phyloP scores from a whole-genome alignment of 2,888 invertebrate species.

The Trachelus tabidus region DNA sequence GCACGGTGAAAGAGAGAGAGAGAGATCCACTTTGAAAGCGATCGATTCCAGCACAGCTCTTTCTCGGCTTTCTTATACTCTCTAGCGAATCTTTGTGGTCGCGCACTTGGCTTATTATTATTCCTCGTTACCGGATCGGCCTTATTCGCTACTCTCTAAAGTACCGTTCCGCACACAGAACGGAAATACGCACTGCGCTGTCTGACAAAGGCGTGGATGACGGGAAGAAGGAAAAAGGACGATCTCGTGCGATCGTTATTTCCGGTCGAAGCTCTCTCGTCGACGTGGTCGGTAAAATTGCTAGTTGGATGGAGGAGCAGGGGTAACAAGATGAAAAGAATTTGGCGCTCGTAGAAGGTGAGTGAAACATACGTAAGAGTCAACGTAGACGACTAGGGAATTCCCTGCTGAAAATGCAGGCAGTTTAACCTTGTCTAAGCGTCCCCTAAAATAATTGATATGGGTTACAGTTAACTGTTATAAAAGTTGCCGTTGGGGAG shows the following conservation, averaged over 20 bases:
- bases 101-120: constrained; percentile 1
- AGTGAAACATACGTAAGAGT: not conserved
- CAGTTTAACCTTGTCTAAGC: not conserved
- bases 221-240: not conserved
- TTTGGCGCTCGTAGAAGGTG: not conserved
- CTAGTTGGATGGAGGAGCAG: not conserved
- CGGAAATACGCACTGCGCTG: not conserved
- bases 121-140: constrained; percentile 6
- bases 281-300: not conserved
- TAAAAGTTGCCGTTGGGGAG: not conserved
- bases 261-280: not conserved
- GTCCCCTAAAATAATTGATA: not conserved
- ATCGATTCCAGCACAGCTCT: not conserved
- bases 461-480: not conserved
- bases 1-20: not conserved
- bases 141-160: constrained; percentile 2
- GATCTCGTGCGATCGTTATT: not conserved
- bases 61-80: not conserved
- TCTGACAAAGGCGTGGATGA: not conserved
- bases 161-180: not conserved
- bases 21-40: not conserved
- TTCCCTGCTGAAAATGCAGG: not conserved
- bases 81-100: constrained; percentile 3
- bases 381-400: not conserved
- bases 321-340: not conserved